phyloP scores from a whole-genome alignment of 2,888 invertebrate genomes.

The Lacanobia oleracea region DNA sequence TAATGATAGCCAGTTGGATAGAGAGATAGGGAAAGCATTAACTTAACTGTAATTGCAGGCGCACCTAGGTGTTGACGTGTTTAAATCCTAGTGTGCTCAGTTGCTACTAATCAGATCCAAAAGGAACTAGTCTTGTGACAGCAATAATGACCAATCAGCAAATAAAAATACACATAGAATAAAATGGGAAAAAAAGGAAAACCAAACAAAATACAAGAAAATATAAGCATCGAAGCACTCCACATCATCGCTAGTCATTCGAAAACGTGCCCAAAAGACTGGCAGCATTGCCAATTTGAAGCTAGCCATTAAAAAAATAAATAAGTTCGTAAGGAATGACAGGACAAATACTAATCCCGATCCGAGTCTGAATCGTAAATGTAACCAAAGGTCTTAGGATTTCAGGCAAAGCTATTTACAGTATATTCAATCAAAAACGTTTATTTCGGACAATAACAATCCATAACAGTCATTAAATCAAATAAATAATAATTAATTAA shows the following conservation, averaged over 20 bases:
- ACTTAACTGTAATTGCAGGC: neutral
- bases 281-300: neutral
- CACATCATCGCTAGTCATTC: too few relatives aligned
- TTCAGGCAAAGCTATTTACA: neutral
- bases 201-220: too few relatives aligned
- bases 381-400: slow-evolving; percentile 9
- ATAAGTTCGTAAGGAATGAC: too few relatives aligned
- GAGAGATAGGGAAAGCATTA: neutral
- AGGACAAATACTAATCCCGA: slow-evolving; percentile 23
- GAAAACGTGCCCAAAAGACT: too few relatives aligned
- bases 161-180: neutral
- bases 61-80: neutral
- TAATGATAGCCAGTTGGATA: slow-evolving; percentile 4
- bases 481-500: too few relatives aligned
- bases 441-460: too few relatives aligned
- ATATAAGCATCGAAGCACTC: too few relatives aligned
- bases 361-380: slow-evolving; percentile 9
- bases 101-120: too few relatives aligned
- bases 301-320: too few relatives aligned
- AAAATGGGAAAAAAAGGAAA: neutral
- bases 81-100: neutral
- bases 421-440: too few relatives aligned
- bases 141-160: too few relatives aligned
- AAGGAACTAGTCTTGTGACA: neutral
- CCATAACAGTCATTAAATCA: too few relatives aligned